Base-by-base conservation (phyloP, 92 coral and sea anemone genomes). In the Phenganax stokvisi region DNA sequence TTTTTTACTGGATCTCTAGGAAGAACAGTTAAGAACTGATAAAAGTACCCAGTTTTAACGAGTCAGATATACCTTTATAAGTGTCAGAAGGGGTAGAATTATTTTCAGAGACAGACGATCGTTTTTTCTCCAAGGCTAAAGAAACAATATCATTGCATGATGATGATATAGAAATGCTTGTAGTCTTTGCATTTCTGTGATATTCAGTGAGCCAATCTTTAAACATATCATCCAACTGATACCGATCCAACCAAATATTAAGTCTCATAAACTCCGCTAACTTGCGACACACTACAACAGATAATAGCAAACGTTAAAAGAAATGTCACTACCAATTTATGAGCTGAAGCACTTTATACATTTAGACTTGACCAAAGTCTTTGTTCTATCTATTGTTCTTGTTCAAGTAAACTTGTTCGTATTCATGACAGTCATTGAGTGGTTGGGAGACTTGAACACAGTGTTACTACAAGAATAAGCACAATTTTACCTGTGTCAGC, bases 171-270 rank as follows among this genome's bases (percentile, higher is more conserved):
- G 15, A 44, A 44, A 9, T 9, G 10, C 58, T 76, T 11, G 77
- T 44, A 65, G 71, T 7, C 1, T 59, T 51, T 7, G 56, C 11
- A 0, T 51, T 51, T 52, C 44, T 12, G 27, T 6, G 6, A 25
- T 78, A 12, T 13, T 61, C 82, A 51, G 72, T 58, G 20, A 78
- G 37, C 82, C 82, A 78, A 61, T 63, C 70, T 28, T 61, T 78
- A 54, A 78, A 78, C 27, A 78, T 37, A 12, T 62, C 82, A 64
- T 78, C 82, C 57, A 78, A 57, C 31, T 78, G 82, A 78, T 15
- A 61, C 7, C 82, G 72, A n/a, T 64, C 58, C 12, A 78, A 7
- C 72, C 13, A 52, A 30, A 78, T 61, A 6, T 28, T 59, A 31
- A 78, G 72, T 0, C 29, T 0, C 29, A 51, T 53, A 16, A 78